phyloP scores from a whole-genome alignment of 2,113 vertebrate genomes.

The Mobula birostris region DNA sequence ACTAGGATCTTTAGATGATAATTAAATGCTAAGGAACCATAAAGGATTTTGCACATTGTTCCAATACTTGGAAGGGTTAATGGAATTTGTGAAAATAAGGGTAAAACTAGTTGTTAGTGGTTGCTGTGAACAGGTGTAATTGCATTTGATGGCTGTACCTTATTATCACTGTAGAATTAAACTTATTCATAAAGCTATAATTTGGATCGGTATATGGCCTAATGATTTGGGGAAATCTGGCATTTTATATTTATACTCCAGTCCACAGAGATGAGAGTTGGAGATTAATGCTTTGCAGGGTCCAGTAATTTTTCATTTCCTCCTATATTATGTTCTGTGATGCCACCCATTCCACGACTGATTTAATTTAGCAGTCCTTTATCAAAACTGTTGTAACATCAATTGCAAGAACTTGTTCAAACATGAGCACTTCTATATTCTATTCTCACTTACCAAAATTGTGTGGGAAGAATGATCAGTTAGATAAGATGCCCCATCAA shows the following conservation, averaged over 20 bases:
- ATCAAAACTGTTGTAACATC: background rate
- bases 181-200: background rate
- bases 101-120: background rate
- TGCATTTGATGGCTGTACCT: background rate
- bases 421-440: background rate
- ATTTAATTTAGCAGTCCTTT: background rate
- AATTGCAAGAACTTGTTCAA: background rate
- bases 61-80: background rate
- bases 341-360: background rate
- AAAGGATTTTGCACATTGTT: background rate
- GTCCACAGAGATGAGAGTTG: background rate
- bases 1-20: background rate
- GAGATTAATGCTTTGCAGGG: background rate
- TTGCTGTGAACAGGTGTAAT: background rate
- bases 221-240: background rate
- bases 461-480: background rate
- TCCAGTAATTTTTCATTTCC: background rate
- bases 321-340: background rate
- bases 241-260: slow-evolving; percentile 4
- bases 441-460: background rate
- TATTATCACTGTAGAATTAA: background rate
- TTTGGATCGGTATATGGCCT: background rate
- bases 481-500: background rate
- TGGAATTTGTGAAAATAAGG: background rate
- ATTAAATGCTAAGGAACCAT: background rate